Percentiles rank a stretch among this genome's conserved stretches.
Evolutionary conservation across 1,140 invertebrate genomes (phyloP).

Genomic region (Heliconius melpomene): DNA sequence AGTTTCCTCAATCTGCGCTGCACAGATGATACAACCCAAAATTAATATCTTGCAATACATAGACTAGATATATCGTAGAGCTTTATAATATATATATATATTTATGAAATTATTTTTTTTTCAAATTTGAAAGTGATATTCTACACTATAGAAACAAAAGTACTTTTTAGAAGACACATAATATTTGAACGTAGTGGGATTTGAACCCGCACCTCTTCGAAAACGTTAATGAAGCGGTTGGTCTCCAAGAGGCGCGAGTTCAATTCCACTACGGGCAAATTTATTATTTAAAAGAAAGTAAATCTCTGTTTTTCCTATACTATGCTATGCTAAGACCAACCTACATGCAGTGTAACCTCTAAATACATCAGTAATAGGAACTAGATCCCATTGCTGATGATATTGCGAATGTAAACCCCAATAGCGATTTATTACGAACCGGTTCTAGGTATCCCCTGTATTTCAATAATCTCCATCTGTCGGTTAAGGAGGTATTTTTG

Average conservation of each 20-base stretch:
- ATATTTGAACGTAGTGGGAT: no score
- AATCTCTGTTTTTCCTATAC: not conserved
- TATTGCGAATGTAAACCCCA: conserved; percentile 11
- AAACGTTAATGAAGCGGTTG: not conserved
- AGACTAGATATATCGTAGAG: conserved; percentile 21
- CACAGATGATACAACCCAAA: conserved; percentile 34
- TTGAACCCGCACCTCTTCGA: not conserved
- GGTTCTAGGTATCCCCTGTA: conserved; percentile 31
- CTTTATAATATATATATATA: not conserved
- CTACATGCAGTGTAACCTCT: not conserved
- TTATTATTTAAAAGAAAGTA: not conserved
- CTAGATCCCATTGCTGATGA: not conserved
- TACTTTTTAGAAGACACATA: no score
- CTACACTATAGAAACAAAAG: no score
- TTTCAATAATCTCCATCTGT: conserved; percentile 36
- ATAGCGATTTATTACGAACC: conserved; percentile 38
- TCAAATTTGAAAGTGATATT: no score
- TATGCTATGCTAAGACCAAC: not conserved
- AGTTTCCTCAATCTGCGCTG: conserved; percentile 27
- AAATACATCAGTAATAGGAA: conserved; percentile 9
- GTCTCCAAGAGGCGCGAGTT: no score
- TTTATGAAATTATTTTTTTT: no score
- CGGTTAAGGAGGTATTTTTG: conserved; percentile 4
- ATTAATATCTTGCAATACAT: conserved; percentile 30
- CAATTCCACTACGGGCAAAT: not conserved